Base-by-base conservation (phyloP, 2,797 vertebrate genomes). In the Potorous gilbertii region DNA sequence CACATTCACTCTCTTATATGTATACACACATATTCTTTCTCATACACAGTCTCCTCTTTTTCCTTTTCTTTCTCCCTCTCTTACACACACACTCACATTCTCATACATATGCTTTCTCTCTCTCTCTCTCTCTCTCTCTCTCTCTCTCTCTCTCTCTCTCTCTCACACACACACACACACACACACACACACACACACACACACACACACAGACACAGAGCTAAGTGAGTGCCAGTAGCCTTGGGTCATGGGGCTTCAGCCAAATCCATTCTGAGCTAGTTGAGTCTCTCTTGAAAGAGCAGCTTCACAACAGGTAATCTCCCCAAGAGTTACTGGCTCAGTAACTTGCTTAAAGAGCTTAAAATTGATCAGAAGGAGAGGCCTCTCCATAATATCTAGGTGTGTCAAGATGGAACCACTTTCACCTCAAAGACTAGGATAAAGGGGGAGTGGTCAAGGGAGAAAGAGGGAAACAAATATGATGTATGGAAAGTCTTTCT, bases 401-500 rank as follows among this genome's bases (percentile, higher is more conserved):
- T 27, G 52, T 52, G 54, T 21, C 92, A 54, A 93, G 74, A 27
- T n/a, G 16, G 16, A 29, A 11, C 55, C 54, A 46, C 50, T 94
- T 96, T 94, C 66, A 14, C 90, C 55, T 93, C n/a, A 46, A 87
- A 87, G 74, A 87, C 74, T 11, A 56, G 56, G 92, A 54, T 54
- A 55, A 93, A 40, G 91, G 92, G 29, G 46, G 24, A 40, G 66
- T 74, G n/a, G 66, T 74, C 66, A 95, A 91, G 55, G 93, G 95
- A 96, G 94, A 95, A 24, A 28, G 27, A 95, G 57, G 5, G 74
- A 97, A 94, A n/a, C 13, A 66, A 94, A 46, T 56, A 96, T 97
- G 57, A 89, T 93, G 87, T 91, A 50, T 12, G 46, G 14, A 66
- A n/a, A 5, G 18, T n/a, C 29, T 81, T 18, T 6, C 14, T 28